Evolutionary conservation across 2,113 vertebrate genomes (phyloP).

Genomic region (Oreochromis tanganicae): DNA sequence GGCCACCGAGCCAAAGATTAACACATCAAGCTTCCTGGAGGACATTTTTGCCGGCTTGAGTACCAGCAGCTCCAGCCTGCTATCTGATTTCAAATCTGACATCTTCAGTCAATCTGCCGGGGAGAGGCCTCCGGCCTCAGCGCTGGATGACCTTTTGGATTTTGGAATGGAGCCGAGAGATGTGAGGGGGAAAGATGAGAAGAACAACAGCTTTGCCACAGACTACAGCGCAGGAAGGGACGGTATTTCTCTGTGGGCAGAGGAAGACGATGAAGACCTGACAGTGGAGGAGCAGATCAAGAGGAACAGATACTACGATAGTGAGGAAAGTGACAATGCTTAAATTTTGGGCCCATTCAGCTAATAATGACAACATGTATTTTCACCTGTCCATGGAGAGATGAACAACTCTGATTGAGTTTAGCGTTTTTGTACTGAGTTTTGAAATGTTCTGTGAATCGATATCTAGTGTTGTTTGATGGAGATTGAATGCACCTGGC

Average conservation of each 20-base stretch:
- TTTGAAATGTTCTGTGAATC: conserved; percentile 47
- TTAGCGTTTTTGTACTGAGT: conserved; percentile 52
- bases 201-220: neutral
- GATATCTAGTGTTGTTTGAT: conserved; percentile 46
- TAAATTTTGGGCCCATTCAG: conserved; percentile 7
- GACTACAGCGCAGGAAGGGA: neutral
- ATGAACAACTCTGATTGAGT: conserved; percentile 37
- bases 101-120: conserved; percentile 15
- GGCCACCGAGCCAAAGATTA: conserved; percentile 18
- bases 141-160: conserved; percentile 69
- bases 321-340: conserved; percentile 55
- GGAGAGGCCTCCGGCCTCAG: conserved; percentile 9
- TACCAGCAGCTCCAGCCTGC: conserved; percentile 40
- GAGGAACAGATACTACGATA: conserved; percentile 75
- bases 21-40: conserved; percentile 64
- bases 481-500: conserved; percentile 73
- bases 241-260: conserved; percentile 23
- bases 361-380: neutral
- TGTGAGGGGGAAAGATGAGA: neutral
- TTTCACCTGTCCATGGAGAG: conserved; percentile 66
- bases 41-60: conserved; percentile 71
- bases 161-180: conserved; percentile 53
- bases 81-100: conserved; percentile 55
- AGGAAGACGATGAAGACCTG: conserved; percentile 39
- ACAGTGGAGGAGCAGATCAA: conserved; percentile 76